Percentiles rank a stretch among this genome's conserved stretches.
Evolutionary conservation across 64 coral and sea anemone genomes (phyloP).

Genomic region (Porites australiensis): DNA sequence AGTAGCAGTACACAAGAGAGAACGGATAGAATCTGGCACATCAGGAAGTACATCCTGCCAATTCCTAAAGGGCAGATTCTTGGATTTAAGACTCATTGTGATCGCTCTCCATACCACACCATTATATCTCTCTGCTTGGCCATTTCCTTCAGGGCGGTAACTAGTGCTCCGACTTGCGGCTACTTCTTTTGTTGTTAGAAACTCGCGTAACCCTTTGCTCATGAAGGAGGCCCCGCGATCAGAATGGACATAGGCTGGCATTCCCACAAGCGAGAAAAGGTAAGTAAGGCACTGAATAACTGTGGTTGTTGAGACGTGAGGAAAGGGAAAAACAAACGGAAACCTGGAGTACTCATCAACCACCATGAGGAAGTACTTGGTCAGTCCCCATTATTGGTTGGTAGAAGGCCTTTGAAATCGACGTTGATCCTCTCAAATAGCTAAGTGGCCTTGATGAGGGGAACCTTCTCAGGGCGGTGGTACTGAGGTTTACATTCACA

Average conservation of each 20-base stretch:
- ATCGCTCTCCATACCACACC: slow-evolving; percentile 40
- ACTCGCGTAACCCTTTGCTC: slow-evolving; percentile 36
- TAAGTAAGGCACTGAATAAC: too few species aligned
- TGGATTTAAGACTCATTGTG: slow-evolving; percentile 17
- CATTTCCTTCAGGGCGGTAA: background rate
- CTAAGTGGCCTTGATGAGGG: slow-evolving; percentile 68
- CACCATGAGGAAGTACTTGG: slow-evolving; percentile 66
- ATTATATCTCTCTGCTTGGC: slow-evolving; percentile 67
- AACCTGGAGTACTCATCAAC: slow-evolving; percentile 75
- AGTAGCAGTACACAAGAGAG: slow-evolving; percentile 59
- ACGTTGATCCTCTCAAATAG: slow-evolving; percentile 80
- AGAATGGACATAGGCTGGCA: too few species aligned
- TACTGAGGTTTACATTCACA: slow-evolving; percentile 68
- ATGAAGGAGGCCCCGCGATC: slow-evolving; percentile 50
- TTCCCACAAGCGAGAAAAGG: too few species aligned
- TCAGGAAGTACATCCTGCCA: slow-evolving; percentile 38
- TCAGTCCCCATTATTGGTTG: slow-evolving; percentile 37
- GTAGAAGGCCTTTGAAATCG: slow-evolving; percentile 72
- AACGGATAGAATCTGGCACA: slow-evolving; percentile 45
- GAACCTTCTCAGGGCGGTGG: slow-evolving; percentile 60
- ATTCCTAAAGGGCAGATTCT: slow-evolving; percentile 26
- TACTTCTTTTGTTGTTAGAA: slow-evolving; percentile 27
- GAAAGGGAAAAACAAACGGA: slow-evolving; percentile 59
- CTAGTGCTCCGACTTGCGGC: slow-evolving; percentile 62
- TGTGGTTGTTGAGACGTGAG: too few species aligned